These are phyloP conservation scores for Tuberolachnus salignus DNA, from an alignment of 2,888 invertebrate species.

Conservation along the genomic window DNA sequence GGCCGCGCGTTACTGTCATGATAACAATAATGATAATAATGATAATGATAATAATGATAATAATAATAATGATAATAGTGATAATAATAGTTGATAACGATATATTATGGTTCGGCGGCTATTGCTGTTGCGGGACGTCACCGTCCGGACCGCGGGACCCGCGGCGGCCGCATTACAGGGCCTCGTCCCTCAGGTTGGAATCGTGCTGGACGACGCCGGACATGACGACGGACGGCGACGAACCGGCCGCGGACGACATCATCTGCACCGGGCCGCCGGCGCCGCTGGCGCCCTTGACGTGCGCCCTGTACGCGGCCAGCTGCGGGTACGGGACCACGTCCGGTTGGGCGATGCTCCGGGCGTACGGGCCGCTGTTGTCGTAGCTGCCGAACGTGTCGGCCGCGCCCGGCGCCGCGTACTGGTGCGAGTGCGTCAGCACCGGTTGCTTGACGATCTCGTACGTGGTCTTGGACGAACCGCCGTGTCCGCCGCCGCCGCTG, in stretches of 20 bases:
- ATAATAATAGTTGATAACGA: background rate
- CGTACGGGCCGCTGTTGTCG: constrained; percentile 61
- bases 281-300: background rate
- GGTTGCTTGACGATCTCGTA: constrained; percentile 87
- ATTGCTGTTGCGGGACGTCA: background rate
- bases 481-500: constrained; percentile 63
- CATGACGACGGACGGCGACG: background rate
- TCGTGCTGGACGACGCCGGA: constrained; percentile 32
- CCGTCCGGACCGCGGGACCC: background rate
- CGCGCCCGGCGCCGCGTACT: constrained; percentile 67
- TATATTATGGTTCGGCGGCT: background rate
- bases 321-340: constrained; percentile 49
- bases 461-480: constrained; percentile 72
- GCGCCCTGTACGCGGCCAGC: constrained; percentile 48
- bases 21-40: background rate
- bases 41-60: background rate
- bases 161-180: constrained; percentile 9
- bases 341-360: constrained; percentile 57
- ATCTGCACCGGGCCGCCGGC: background rate
- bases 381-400: constrained; percentile 68
- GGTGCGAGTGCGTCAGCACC: constrained; percentile 78
- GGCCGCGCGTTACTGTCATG: background rate
- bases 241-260: constrained; percentile 24
- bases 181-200: constrained; percentile 38
- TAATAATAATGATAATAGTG: constrained; percentile 10